Evolutionary conservation across 2,797 vertebrate species (phyloP), one percentile per base, ranked within the genome.

Genomic region (Mycteria americana): DNA sequence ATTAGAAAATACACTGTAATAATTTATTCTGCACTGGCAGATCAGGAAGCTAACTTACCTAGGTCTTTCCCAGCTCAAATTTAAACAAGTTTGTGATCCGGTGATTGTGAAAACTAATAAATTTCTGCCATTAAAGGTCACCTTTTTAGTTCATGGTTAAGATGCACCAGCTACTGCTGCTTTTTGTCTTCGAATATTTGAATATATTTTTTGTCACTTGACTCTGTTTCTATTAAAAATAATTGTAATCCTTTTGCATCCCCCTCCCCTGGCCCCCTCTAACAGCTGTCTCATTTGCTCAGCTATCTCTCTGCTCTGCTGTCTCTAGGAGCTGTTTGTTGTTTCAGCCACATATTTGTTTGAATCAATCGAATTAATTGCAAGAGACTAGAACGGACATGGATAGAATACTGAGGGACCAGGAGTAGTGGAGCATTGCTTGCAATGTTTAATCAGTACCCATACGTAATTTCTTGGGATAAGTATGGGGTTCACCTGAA

Each of bases 361-460:
- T 84, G 90, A 93, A 94, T 94, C 65, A 77, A 65, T 93, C 4
- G 15, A 80, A 85, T 91, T 96, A 94, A 95, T 94, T 95, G 80
- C 75, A 82, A 65, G 53, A 92, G 80, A 10, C 43, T 93, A 68
- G 68, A 56, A 65, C 88, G 85, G 83, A 89, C 85, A 79, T 60
- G 62, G 28, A 37, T 65, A 80, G 90, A 94, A 92, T 96, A 67
- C 45, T 76, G 75, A 95, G 54, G 46, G 43, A 63, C 16, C 22
- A 65, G 72, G 22, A 31, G 2, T 46, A 73, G 60, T 16, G 41
- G 16, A 90, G 39, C 37, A 37, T 39, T 83, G 33, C 86, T 91
- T 82, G 27, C n/a, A 54, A 15, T 78, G 25, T 73, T 86, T 85
- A 46, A 89, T 70, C 51, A 86, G 73, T 28, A 82, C 11, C 30